Conservation (phyloP, 1,140 invertebrate genomes). For the Dinoponera quadriceps region DNA sequence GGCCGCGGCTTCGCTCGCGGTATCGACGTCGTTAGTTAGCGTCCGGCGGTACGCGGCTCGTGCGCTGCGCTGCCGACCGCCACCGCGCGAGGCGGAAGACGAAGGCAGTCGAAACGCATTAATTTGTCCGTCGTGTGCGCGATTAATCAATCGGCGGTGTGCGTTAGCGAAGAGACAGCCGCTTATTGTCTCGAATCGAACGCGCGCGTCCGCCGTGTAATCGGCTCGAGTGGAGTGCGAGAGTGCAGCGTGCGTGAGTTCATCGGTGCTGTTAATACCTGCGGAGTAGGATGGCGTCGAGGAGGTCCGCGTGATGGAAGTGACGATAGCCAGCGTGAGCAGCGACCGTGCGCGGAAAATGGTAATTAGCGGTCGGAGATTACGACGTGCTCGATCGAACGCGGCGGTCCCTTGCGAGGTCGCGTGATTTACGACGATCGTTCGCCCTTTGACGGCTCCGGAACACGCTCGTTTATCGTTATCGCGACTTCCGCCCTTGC, state of each 20-base stretch:
- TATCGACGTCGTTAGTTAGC: slow-evolving; percentile 1
- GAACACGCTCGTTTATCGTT: slow-evolving; percentile 45
- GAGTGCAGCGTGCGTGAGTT: slow-evolving; percentile 10
- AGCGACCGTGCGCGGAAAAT: neutral
- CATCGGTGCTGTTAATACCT: slow-evolving; percentile 4
- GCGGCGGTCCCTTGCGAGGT: neutral
- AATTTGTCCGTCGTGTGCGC: slow-evolving; percentile 22
- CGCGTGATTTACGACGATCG: slow-evolving; percentile 33
- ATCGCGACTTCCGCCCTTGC: slow-evolving; percentile 25
- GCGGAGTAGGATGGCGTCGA: neutral
- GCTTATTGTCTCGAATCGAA: slow-evolving; percentile 17
- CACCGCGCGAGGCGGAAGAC: neutral
- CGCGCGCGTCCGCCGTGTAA: neutral
- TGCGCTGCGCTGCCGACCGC: neutral
- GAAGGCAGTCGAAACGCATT: slow-evolving; percentile 14
- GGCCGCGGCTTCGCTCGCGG: neutral
- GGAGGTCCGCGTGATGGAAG: neutral
- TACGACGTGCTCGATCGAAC: slow-evolving; percentile 15
- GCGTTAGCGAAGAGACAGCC: neutral
- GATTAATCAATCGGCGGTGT: slow-evolving; percentile 6
- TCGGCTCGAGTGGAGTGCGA: slow-evolving; percentile 6
- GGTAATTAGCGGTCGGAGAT: slow-evolving; percentile 15
- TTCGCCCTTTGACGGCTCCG: slow-evolving; percentile 22
- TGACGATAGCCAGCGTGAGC: neutral
- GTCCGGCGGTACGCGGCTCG: neutral